Base-by-base conservation (phyloP, 2,888 invertebrate genomes). In the Clunio marinus region DNA sequence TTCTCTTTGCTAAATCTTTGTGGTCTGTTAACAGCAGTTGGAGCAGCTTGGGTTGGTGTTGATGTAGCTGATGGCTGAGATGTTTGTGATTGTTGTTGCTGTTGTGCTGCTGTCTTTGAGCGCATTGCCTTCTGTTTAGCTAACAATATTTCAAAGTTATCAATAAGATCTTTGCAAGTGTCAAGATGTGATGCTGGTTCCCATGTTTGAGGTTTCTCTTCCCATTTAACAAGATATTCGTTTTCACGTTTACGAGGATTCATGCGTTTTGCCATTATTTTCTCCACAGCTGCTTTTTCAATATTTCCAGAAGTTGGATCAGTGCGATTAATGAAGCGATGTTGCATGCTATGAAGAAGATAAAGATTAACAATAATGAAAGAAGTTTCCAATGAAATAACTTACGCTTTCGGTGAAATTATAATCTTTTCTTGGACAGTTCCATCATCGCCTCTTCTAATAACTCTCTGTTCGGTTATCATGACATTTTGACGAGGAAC, bases 211-310 rank as follows among this genome's bases (percentile, higher is more conserved):
- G 87, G 82, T 73, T 87, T 88, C 59, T 89, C 88, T 75, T 91
- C 90, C 92, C 92, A 93, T 77, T 92, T 93, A 62, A 93, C 84
- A 74, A 91, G 81, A 78, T 91, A 93, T 78, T 92, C 92, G 72
- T 88, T 88, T 73, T 86, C 87, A 76, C 88, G 88, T 71, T 84
- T 83, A 15, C 87, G 82, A 5, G 90, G 88, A 80, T 91, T 92
- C 77, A 88, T 91, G 51, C 92, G 82, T 77, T 91, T 91, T 28
- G 91, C 91, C 58, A 91, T 83, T 70, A 93, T 91, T 80, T 89
- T 90, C 76, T 92, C 92, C 0, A 92, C 89, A 1, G 84, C 84
- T 75, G 84, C 89, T 76, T 91, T 89, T 70, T 86, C 84, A 10
- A 84, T 15, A 1, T 13, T 45, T 1, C 66, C 55, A 15, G 46